These are phyloP conservation scores for Oligia strigilis DNA, from an alignment of 2,888 invertebrate species.

Conservation along the genomic window DNA sequence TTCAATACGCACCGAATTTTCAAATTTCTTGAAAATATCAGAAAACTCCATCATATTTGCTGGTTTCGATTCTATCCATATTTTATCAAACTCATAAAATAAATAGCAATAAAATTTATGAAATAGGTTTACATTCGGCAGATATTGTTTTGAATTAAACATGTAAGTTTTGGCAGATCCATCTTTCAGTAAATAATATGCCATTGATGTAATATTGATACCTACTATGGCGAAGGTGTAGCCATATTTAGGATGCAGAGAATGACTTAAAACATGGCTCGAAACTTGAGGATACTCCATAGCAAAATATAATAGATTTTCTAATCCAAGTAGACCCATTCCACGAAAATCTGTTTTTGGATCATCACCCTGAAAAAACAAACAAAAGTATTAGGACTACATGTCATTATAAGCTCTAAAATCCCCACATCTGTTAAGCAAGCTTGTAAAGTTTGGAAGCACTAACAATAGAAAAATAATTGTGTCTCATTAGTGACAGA, in stretches of 20 bases:
- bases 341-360: constrained; percentile 99
- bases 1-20: constrained; percentile 92
- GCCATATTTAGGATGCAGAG: constrained; percentile 96
- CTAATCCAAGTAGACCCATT: constrained; percentile 98
- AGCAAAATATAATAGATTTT: constrained; percentile 97
- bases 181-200: constrained; percentile 94
- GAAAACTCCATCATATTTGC: constrained; percentile 99
- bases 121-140: constrained; percentile 94
- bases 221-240: constrained; percentile 98
- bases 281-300: constrained; percentile 95
- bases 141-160: constrained; percentile 94
- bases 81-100: constrained; percentile 98
- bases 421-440: not conserved
- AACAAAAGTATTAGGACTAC: not conserved
- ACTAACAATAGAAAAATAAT: not conserved
- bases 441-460: not conserved
- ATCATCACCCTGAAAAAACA: constrained; percentile 95
- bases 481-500: too few relatives aligned
- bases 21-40: constrained; percentile 95
- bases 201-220: constrained; percentile 98
- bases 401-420: not conserved
- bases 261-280: constrained; percentile 95
- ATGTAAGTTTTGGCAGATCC: constrained; percentile 97
- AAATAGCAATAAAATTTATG: constrained; percentile 98
- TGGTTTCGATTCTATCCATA: constrained; percentile 98